These are phyloP conservation scores for Epizoanthus scotinus DNA, from an alignment of 92 coral and sea anemone species.

Conservation along the genomic window DNA sequence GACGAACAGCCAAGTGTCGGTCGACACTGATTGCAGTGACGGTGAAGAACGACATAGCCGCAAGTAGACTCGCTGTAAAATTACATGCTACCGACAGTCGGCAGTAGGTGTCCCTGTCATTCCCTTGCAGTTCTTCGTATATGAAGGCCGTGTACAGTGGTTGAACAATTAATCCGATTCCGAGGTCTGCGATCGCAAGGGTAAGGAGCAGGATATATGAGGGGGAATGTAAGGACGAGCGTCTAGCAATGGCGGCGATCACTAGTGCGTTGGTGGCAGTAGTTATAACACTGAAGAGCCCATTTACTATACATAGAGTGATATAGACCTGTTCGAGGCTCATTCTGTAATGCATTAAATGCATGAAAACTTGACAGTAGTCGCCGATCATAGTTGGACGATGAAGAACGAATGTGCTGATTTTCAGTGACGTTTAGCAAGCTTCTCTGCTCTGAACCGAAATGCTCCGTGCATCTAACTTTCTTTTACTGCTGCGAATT, in stretches of 20 bases:
- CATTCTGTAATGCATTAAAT: slow-evolving; percentile 1
- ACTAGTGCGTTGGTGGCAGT: neutral
- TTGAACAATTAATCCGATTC: slow-evolving; percentile 8
- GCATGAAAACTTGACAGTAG: slow-evolving; percentile 7
- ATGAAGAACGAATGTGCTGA: too few species aligned
- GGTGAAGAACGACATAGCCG: slow-evolving; percentile 9
- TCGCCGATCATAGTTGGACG: slow-evolving; percentile 1
- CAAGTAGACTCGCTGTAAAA: slow-evolving; percentile 7
- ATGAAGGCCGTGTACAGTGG: slow-evolving; percentile 2
- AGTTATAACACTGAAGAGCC: neutral
- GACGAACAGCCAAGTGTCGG: neutral
- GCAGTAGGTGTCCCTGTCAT: neutral
- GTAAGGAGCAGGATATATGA: neutral
- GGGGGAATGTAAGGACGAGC: slow-evolving; percentile 1
- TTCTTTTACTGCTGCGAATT: too few species aligned
- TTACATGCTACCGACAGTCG: neutral
- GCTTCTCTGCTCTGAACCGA: too few species aligned
- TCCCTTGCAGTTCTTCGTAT: neutral
- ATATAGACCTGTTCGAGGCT: neutral
- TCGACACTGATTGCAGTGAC: slow-evolving; percentile 21
- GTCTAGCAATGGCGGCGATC: neutral
- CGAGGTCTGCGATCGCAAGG: slow-evolving; percentile 15
- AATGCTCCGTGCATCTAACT: too few species aligned
- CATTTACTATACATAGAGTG: neutral
- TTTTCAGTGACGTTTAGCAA: too few species aligned